Percentiles rank a stretch among this genome's conserved stretches.
These are phyloP conservation scores for Frieseomelitta varia DNA, from an alignment of 1,140 invertebrate genomes.

Conservation along the genomic window DNA sequence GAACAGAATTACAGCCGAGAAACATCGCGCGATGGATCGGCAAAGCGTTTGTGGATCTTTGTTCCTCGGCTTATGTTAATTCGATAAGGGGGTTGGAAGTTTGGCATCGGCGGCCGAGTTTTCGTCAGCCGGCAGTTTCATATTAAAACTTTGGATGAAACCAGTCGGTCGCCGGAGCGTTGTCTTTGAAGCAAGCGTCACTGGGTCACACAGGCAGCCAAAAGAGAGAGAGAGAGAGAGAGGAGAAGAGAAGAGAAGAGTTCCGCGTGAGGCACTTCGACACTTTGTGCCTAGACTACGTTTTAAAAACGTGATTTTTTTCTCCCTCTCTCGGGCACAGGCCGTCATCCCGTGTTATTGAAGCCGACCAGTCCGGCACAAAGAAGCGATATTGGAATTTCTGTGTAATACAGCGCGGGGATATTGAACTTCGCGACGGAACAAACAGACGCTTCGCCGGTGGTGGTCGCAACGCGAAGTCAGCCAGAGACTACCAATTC, in stretches of 20 bases:
- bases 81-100: not conserved
- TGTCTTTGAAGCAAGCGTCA: not conserved
- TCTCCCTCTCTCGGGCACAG: too few relatives aligned
- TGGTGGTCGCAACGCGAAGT: not conserved
- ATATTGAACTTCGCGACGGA: not conserved
- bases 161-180: not conserved
- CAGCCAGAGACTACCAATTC: not conserved
- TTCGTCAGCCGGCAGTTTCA: not conserved
- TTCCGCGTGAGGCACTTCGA: not conserved
- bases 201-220: not conserved
- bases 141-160: not conserved
- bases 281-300: not conserved
- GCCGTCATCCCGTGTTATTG: not conserved
- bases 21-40: not conserved
- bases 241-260: not conserved
- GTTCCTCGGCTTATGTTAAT: not conserved
- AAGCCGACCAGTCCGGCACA: not conserved
- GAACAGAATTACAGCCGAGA: not conserved
- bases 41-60: not conserved
- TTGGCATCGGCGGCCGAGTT: not conserved
- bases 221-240: not conserved
- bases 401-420: constrained; percentile 18
- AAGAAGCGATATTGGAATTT: constrained; percentile 42
- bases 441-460: not conserved
- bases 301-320: constrained; percentile 5